These are phyloP conservation scores for Cairina moschata DNA, from an alignment of 2,113 vertebrate genomes.

Conservation along the genomic window DNA sequence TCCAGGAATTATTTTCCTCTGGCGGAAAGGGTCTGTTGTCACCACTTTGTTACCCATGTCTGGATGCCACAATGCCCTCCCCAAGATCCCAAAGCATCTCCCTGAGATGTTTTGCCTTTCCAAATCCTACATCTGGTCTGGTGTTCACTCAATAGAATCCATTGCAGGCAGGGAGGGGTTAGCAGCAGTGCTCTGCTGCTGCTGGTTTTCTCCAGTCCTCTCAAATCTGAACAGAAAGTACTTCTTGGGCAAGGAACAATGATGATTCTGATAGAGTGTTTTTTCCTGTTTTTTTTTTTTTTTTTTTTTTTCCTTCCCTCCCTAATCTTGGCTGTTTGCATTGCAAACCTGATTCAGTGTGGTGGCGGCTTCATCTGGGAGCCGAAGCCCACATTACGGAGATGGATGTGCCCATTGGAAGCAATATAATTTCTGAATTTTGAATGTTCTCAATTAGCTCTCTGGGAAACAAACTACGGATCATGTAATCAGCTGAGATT, in stretches of 20 bases:
- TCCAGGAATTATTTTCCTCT: neutral
- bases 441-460: slow-evolving; percentile 50
- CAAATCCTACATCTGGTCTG: neutral
- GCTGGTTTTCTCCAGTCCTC: neutral
- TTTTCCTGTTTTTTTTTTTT: neutral
- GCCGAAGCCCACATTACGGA: neutral
- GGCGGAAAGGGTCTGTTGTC: neutral
- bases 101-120: neutral
- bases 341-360: neutral
- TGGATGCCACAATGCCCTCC: neutral
- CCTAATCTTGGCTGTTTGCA: neutral
- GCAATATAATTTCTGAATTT: slow-evolving; percentile 4
- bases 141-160: neutral
- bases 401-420: slow-evolving; percentile 16
- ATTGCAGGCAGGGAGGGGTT: neutral
- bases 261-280: neutral
- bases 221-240: neutral
- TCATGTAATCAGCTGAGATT: slow-evolving; percentile 44
- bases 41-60: neutral
- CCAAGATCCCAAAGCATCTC: no score
- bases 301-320: neutral
- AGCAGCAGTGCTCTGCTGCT: neutral
- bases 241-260: neutral
- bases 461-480: slow-evolving; percentile 23
- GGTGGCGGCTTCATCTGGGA: neutral